Conservation (phyloP, 2,113 vertebrate species). For the Mixornis gularis region DNA sequence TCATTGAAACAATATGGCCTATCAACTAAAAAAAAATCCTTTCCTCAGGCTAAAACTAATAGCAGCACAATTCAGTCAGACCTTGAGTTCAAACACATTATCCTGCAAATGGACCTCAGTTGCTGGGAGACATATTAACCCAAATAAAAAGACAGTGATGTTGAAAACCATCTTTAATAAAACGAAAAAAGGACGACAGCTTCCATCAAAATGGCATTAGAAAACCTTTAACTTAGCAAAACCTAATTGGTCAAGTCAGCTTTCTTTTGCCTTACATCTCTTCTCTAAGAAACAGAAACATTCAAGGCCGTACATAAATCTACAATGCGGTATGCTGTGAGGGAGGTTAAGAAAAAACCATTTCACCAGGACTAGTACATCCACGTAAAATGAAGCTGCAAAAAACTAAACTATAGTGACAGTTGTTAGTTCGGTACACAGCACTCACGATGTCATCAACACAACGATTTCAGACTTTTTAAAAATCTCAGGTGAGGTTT, state of each 20-base stretch:
- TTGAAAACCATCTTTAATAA: neutral
- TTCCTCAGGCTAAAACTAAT: neutral
- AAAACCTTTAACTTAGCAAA: neutral
- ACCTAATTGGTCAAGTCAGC: neutral
- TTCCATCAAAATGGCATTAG: neutral
- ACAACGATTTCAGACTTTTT: neutral
- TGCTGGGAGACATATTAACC: neutral
- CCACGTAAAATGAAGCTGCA: neutral
- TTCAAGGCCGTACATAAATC: neutral
- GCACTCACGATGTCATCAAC: neutral
- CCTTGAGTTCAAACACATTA: neutral
- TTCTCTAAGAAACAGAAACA: neutral
- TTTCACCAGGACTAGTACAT: neutral
- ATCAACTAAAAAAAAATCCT: neutral
- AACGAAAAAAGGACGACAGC: neutral
- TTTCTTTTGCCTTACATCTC: neutral
- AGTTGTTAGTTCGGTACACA: neutral
- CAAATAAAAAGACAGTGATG: neutral
- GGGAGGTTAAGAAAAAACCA: neutral
- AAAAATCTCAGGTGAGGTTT: neutral
- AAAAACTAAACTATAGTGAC: neutral
- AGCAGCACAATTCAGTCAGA: neutral
- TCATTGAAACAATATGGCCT: neutral
- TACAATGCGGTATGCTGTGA: accelerated
- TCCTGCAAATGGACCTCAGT: neutral